These are phyloP conservation scores for Orbicella faveolata DNA, from an alignment of 64 coral and sea anemone species.

Conservation along the genomic window DNA sequence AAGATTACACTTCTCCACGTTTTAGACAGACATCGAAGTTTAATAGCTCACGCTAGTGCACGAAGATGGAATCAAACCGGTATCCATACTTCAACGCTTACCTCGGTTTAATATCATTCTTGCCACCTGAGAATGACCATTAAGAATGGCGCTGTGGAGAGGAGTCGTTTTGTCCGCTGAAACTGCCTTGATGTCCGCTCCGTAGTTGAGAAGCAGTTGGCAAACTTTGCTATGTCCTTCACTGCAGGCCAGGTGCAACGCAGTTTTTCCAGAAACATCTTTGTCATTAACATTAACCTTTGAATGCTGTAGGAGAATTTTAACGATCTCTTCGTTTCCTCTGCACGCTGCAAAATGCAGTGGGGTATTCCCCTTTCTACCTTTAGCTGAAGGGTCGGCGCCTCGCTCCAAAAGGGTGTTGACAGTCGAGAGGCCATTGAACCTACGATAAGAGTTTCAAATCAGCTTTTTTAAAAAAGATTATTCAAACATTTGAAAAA, in stretches of 20 bases:
- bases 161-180: slow-evolving; percentile 29
- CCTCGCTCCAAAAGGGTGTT: slow-evolving; percentile 45
- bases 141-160: slow-evolving; percentile 6
- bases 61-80: too few relatives aligned
- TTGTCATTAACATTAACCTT: slow-evolving; percentile 14
- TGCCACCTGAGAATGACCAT: slow-evolving; percentile 25
- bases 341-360: slow-evolving; percentile 56
- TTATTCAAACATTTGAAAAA: too few relatives aligned
- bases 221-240: slow-evolving; percentile 18
- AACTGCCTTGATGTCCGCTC: slow-evolving; percentile 36
- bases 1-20: too few relatives aligned
- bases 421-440: slow-evolving; percentile 17
- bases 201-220: slow-evolving; percentile 22
- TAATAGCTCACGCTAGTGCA: too few relatives aligned
- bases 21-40: too few relatives aligned
- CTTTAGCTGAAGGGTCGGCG: slow-evolving; percentile 29
- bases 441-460: not conserved
- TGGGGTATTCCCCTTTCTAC: slow-evolving; percentile 23
- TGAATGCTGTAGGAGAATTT: slow-evolving; percentile 36
- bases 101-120: slow-evolving; percentile 31
- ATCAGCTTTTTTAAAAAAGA: not conserved
- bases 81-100: not conserved
- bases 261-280: slow-evolving; percentile 29
- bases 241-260: slow-evolving; percentile 44
- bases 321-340: slow-evolving; percentile 48